Evolutionary conservation across 2,888 invertebrate species (phyloP).

Genomic region (Lepidonotus clava): DNA sequence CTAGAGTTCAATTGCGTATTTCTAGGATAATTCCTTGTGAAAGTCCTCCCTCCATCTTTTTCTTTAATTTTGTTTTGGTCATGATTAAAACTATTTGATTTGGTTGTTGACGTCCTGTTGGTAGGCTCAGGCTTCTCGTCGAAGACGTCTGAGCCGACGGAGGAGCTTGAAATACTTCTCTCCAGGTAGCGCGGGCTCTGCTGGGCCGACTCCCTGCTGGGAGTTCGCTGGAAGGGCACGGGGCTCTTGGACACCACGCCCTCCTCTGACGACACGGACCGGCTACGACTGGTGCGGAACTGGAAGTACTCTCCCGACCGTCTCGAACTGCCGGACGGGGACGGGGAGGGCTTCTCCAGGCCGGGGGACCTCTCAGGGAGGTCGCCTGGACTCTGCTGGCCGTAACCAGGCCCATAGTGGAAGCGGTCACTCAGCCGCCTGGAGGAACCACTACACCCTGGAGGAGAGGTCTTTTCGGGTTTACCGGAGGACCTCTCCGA

Average conservation of each 20-base stretch:
- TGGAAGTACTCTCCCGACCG: background rate
- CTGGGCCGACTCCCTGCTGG: background rate
- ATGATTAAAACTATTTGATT: background rate
- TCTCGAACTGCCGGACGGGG: too few species aligned
- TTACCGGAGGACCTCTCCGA: background rate
- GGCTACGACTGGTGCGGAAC: background rate
- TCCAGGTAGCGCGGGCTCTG: background rate
- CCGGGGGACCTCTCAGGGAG: background rate
- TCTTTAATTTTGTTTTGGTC: background rate
- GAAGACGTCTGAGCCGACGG: background rate
- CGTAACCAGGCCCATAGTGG: background rate
- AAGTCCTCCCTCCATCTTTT: background rate
- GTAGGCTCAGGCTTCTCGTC: background rate
- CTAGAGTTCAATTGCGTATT: constrained; percentile 5
- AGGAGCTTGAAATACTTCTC: background rate
- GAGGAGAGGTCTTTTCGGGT: background rate
- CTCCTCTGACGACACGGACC: background rate
- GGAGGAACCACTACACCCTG: background rate
- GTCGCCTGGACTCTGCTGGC: background rate
- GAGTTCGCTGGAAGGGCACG: constrained; percentile 1
- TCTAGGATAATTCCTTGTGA: background rate
- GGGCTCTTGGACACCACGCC: constrained; percentile 25
- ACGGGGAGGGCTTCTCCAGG: background rate
- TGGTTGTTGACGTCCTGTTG: background rate
- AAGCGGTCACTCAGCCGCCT: background rate